phyloP scores from a whole-genome alignment of 2,888 invertebrate species.

The Dryobota labecula region DNA sequence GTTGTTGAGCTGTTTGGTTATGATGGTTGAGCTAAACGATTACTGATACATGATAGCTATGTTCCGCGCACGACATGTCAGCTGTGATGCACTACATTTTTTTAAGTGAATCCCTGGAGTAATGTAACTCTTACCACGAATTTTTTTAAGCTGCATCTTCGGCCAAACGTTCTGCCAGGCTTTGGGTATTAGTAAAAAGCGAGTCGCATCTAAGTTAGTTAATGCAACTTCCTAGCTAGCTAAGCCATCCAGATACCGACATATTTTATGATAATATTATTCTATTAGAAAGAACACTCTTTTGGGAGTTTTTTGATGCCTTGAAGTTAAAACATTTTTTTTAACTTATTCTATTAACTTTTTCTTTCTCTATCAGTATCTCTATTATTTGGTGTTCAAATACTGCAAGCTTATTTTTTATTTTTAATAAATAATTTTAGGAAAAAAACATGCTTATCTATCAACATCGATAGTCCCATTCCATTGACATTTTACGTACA shows the following conservation, averaged over 20 bases:
- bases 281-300: background rate
- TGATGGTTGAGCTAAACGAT: background rate
- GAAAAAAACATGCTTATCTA: conserved; percentile 7
- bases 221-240: background rate
- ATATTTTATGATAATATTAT: background rate
- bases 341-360: background rate
- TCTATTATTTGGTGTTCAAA: background rate
- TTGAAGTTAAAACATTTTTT: background rate
- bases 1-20: conserved; percentile 9
- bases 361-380: too few species aligned
- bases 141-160: background rate
- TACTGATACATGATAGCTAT: background rate
- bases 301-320: background rate
- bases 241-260: background rate
- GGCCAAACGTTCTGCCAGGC: background rate
- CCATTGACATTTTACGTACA: conserved; percentile 4
- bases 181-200: background rate
- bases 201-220: background rate
- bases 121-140: background rate
- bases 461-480: conserved; percentile 33
- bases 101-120: background rate
- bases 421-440: background rate
- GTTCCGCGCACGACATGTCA: background rate
- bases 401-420: background rate
- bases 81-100: background rate